phyloP scores from a whole-genome alignment of 1,140 invertebrate species.

The honey bee (Apis mellifera) region DNA sequence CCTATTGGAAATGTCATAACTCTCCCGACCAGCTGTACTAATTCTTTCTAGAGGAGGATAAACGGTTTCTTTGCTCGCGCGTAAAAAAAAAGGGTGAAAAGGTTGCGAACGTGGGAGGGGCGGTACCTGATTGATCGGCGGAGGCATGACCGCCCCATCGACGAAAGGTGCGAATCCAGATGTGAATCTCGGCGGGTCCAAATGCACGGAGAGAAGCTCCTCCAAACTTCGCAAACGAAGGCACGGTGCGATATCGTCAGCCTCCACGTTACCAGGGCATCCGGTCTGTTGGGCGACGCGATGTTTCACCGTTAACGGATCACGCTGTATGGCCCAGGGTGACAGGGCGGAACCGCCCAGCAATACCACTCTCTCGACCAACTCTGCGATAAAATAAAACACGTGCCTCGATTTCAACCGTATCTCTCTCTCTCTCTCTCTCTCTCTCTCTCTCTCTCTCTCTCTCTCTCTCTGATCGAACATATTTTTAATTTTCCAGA shows the following conservation, averaged over 20 bases:
- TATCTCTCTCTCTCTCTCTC: no score
- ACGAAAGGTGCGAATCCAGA: constrained; percentile 94
- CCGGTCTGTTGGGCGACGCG: constrained; percentile 89
- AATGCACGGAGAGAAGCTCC: constrained; percentile 86
- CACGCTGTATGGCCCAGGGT: constrained; percentile 95
- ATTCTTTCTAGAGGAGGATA: no score
- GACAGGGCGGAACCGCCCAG: constrained; percentile 97
- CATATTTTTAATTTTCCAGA: no score
- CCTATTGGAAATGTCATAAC: no score
- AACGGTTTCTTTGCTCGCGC: no score
- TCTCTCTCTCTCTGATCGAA: no score
- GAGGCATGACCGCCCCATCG: constrained; percentile 89
- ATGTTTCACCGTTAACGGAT: constrained; percentile 90
- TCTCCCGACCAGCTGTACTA: no score
- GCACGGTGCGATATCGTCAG: constrained; percentile 92
- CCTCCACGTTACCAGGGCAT: constrained; percentile 88
- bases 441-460: no score
- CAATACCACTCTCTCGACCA: constrained; percentile 95
- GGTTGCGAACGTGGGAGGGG: constrained; percentile 14
- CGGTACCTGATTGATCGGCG: constrained; percentile 70
- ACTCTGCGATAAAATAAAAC: constrained; percentile 83
- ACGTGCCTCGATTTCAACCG: background rate
- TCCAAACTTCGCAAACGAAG: constrained; percentile 87
- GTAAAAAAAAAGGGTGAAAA: background rate
- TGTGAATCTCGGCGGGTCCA: constrained; percentile 91